phyloP scores from a whole-genome alignment of 2,888 invertebrate species.

The Rhogogaster chlorosoma region DNA sequence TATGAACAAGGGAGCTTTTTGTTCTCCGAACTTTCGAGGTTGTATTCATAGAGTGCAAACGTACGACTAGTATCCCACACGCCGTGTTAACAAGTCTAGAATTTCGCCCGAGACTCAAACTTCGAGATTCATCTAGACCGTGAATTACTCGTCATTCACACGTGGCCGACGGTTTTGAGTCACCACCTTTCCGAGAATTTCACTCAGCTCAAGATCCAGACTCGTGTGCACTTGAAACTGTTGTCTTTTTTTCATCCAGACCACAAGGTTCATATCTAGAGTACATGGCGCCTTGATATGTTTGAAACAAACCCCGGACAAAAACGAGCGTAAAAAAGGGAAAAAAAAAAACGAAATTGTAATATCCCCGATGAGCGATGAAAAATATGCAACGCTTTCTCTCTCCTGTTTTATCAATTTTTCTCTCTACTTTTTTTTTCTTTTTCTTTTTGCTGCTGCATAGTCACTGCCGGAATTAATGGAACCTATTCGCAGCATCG shows the following conservation, averaged over 20 bases:
- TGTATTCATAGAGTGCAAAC: conserved; percentile 27
- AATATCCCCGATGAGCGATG: neutral
- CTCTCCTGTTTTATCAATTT: neutral
- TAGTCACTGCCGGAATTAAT: neutral
- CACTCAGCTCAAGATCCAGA: conserved; percentile 26
- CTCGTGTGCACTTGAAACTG: neutral
- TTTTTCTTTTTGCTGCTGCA: conserved; percentile 26
- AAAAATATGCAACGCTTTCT: conserved; percentile 48
- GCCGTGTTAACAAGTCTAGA: conserved; percentile 23
- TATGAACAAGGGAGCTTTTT: neutral
- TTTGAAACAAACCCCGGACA: conserved; percentile 43
- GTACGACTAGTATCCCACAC: neutral
- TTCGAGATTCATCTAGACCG: neutral
- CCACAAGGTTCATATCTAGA: conserved; percentile 4
- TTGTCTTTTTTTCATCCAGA: neutral
- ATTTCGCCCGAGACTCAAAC: neutral
- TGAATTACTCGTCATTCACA: conserved; percentile 37
- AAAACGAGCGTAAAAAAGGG: neutral
- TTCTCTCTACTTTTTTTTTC: conserved; percentile 28
- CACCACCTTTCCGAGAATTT: conserved; percentile 31
- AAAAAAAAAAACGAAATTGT: neutral
- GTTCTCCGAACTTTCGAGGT: neutral
- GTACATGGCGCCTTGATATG: conserved; percentile 15
- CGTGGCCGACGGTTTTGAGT: conserved; percentile 28
- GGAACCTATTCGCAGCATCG: conserved; percentile 45